These are phyloP conservation scores for Triplophysa dalaica DNA, from an alignment of 2,113 vertebrate genomes.

Conservation along the genomic window DNA sequence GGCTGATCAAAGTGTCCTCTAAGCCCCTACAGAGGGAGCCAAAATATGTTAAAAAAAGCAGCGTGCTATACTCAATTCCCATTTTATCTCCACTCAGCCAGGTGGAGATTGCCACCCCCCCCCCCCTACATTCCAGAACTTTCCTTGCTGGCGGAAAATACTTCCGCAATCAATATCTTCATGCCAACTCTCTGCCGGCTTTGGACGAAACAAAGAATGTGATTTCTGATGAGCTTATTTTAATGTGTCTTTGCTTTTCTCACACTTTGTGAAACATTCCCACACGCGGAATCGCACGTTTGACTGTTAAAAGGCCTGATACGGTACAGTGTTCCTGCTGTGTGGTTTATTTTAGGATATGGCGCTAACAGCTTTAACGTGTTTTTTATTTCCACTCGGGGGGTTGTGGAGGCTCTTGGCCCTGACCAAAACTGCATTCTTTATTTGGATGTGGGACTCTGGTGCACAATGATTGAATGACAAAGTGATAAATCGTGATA, in stretches of 20 bases:
- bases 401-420: neutral
- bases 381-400: slow-evolving; percentile 18
- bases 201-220: slow-evolving; percentile 56
- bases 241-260: slow-evolving; percentile 45
- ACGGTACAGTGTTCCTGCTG: slow-evolving; percentile 21
- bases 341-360: slow-evolving; percentile 24
- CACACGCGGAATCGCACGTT: slow-evolving; percentile 20
- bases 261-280: slow-evolving; percentile 39
- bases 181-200: slow-evolving; percentile 53
- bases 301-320: neutral
- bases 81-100: slow-evolving; percentile 68
- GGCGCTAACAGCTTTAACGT: slow-evolving; percentile 26
- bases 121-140: slow-evolving; percentile 69
- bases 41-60: slow-evolving; percentile 72
- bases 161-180: slow-evolving; percentile 63
- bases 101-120: slow-evolving; percentile 67
- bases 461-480: too few species aligned
- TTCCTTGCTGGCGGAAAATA: slow-evolving; percentile 62
- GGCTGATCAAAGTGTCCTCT: slow-evolving; percentile 77
- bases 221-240: slow-evolving; percentile 58
- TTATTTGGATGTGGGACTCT: too few species aligned
- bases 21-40: slow-evolving; percentile 67
- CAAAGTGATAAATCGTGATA: neutral
- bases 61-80: slow-evolving; percentile 58
- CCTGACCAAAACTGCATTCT: neutral